phyloP scores from a whole-genome alignment of 2,113 vertebrate genomes.

The Ctenomys sociabilis region DNA sequence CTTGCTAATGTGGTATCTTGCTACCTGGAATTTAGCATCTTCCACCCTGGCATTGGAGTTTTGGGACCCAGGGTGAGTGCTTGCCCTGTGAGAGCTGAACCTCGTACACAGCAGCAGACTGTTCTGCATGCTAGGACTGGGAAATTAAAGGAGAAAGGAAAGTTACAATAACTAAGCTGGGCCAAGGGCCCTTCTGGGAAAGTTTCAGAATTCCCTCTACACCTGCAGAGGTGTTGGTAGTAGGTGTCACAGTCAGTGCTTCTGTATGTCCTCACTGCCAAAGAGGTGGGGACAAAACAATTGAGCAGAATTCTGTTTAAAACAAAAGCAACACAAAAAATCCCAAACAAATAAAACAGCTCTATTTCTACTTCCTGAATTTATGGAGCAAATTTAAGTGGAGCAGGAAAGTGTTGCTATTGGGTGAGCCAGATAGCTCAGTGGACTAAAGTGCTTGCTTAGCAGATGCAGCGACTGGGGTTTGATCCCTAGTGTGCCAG shows the following conservation, averaged over 20 bases:
- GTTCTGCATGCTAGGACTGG: background rate
- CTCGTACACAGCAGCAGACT: background rate
- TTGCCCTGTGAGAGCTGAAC: background rate
- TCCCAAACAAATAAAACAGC: background rate
- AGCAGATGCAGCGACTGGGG: too few relatives aligned
- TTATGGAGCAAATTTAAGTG: background rate
- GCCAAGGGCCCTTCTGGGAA: background rate
- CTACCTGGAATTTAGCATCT: background rate
- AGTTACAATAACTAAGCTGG: background rate
- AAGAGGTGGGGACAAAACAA: background rate
- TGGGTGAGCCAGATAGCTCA: background rate
- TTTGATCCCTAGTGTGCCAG: too few relatives aligned
- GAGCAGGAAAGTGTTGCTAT: background rate
- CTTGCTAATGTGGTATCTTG: fast-evolving
- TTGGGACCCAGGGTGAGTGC: background rate
- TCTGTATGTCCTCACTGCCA: background rate
- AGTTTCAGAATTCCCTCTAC: background rate
- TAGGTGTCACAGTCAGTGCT: background rate
- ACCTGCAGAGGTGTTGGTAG: too few relatives aligned
- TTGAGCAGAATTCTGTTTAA: background rate
- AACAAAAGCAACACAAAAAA: background rate
- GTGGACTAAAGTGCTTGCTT: too few relatives aligned
- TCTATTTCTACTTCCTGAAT: background rate
- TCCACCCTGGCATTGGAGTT: background rate
- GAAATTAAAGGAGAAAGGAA: background rate